phyloP scores from a whole-genome alignment of 1,140 invertebrate species.

The Diorhabda carinulata region DNA sequence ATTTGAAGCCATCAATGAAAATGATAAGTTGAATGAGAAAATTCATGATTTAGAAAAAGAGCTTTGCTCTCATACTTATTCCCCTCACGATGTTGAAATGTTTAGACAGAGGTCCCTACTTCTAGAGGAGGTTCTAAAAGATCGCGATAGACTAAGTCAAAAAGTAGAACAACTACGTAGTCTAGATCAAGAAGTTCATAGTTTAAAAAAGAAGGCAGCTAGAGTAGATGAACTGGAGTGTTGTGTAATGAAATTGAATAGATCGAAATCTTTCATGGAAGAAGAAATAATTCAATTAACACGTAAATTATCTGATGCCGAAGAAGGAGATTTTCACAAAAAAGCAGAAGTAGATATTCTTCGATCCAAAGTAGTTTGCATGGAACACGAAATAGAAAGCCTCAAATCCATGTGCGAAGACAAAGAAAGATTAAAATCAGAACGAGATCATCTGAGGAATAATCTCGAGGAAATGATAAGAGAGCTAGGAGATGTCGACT shows the following conservation, averaged over 20 bases:
- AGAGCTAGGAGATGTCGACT: constrained; percentile 38
- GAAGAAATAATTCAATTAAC: constrained; percentile 34
- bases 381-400: constrained; percentile 35
- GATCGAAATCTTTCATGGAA: constrained; percentile 29
- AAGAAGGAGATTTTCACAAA: constrained; percentile 24
- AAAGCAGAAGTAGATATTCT: constrained; percentile 28
- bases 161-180: constrained; percentile 30
- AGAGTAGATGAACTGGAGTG: constrained; percentile 29
- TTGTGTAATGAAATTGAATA: constrained; percentile 27
- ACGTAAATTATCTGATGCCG: constrained; percentile 24
- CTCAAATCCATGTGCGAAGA: constrained; percentile 35
- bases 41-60: constrained; percentile 32
- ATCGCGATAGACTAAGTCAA: constrained; percentile 27
- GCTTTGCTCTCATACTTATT: constrained; percentile 26
- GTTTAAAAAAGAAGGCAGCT: constrained; percentile 15
- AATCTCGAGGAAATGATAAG: constrained; percentile 36
- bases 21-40: constrained; percentile 28
- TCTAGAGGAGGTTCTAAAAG: constrained; percentile 29
- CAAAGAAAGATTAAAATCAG: constrained; percentile 33
- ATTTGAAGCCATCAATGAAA: constrained; percentile 30
- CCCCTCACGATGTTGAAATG: constrained; percentile 33
- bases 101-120: constrained; percentile 29
- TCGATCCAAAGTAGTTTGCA: constrained; percentile 24
- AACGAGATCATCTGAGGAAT: constrained; percentile 34
- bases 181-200: constrained; percentile 19